Evolutionary conservation across 2,113 vertebrate species (phyloP).

Genomic region (Labeo rohita): DNA sequence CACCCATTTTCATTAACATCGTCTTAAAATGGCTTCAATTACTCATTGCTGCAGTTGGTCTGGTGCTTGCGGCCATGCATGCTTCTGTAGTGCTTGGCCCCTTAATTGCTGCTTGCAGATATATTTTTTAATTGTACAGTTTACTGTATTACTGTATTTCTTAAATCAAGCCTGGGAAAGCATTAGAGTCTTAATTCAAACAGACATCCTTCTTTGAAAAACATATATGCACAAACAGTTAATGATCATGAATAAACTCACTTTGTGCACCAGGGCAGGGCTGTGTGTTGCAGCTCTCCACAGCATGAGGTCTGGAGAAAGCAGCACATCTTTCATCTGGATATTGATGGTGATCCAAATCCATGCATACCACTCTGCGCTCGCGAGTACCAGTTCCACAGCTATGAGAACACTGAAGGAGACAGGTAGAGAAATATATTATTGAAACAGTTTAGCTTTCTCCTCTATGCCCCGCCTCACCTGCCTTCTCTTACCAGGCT

Average conservation of each 20-base stretch:
- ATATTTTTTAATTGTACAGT: too few relatives aligned
- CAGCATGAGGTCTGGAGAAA: conserved; percentile 71
- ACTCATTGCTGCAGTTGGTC: too few relatives aligned
- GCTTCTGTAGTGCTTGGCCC: too few relatives aligned
- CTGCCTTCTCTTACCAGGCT: conserved; percentile 62
- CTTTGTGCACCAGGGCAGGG: conserved; percentile 81
- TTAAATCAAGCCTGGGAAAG: too few relatives aligned
- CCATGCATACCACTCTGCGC: conserved; percentile 83
- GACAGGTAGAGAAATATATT: background rate
- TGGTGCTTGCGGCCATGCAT: too few relatives aligned
- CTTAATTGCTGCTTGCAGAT: too few relatives aligned
- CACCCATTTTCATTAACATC: too few relatives aligned
- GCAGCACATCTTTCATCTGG: conserved; percentile 74
- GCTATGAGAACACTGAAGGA: conserved; percentile 85
- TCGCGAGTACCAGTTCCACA: conserved; percentile 82
- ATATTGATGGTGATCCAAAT: conserved; percentile 74
- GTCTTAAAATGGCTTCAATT: too few relatives aligned
- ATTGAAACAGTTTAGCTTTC: background rate
- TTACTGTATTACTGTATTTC: too few relatives aligned
- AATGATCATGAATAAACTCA: conserved; percentile 65
- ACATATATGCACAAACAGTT: background rate
- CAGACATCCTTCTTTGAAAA: background rate
- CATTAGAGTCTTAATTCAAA: too few relatives aligned
- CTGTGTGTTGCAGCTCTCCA: conserved; percentile 85
- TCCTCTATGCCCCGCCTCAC: background rate